These are phyloP conservation scores for Nycticorax nycticorax DNA, from an alignment of 2,113 vertebrate species.

Conservation along the genomic window DNA sequence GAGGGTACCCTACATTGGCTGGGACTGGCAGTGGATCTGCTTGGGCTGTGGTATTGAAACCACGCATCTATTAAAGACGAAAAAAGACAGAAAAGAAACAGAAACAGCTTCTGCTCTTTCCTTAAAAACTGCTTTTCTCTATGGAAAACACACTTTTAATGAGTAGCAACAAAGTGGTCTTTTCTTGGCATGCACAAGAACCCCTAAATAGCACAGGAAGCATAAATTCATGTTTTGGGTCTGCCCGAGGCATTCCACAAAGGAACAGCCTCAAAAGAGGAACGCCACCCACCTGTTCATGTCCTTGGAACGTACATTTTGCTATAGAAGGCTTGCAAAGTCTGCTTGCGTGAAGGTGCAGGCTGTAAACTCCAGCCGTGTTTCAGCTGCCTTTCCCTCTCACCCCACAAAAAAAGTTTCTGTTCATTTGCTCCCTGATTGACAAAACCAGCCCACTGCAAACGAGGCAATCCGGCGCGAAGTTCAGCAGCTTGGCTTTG, in stretches of 20 bases:
- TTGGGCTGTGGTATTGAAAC: not conserved
- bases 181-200: not conserved
- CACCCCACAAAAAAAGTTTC: not conserved
- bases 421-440: not conserved
- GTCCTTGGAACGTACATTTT: not conserved
- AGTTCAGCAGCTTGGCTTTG: not conserved
- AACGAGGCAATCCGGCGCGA: fast-evolving
- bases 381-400: not conserved
- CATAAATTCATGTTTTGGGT: not conserved
- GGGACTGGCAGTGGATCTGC: not conserved
- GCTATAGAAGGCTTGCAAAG: not conserved
- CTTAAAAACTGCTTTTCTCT: not conserved
- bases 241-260: not conserved
- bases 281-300: not conserved
- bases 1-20: not conserved
- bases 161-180: not conserved
- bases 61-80: not conserved
- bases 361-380: not conserved
- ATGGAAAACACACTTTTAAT: not conserved
- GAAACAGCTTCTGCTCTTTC: not conserved
- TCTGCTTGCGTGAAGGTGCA: not conserved
- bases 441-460: not conserved
- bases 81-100: not conserved
- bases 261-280: not conserved
- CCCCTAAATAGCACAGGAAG: not conserved